These are phyloP conservation scores for Bombus difficillimus DNA, from an alignment of 1,140 invertebrate species.

Conservation along the genomic window DNA sequence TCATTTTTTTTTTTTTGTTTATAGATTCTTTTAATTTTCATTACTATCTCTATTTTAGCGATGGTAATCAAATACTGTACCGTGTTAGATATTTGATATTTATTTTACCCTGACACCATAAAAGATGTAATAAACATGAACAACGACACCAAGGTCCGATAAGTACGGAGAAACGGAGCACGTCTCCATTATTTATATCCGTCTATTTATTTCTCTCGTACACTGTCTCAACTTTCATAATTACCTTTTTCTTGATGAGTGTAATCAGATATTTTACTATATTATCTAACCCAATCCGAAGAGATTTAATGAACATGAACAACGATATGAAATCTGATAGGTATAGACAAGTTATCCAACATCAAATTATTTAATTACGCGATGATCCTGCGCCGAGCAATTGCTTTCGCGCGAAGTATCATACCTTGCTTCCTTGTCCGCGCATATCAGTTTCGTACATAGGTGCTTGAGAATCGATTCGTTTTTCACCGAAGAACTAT, in stretches of 20 bases:
- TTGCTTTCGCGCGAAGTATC: background rate
- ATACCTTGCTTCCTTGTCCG: background rate
- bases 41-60: too few relatives aligned
- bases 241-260: background rate
- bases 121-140: too few relatives aligned
- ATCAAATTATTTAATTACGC: background rate
- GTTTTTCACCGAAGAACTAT: slow-evolving; percentile 52
- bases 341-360: background rate
- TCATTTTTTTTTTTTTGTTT: too few relatives aligned
- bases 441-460: background rate
- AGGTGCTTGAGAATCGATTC: slow-evolving; percentile 49
- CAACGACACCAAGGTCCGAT: too few relatives aligned
- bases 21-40: too few relatives aligned
- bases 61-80: too few relatives aligned
- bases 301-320: background rate
- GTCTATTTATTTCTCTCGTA: background rate
- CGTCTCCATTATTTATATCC: background rate
- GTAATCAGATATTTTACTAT: background rate
- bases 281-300: background rate
- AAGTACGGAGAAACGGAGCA: too few relatives aligned
- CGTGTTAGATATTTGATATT: too few relatives aligned
- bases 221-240: background rate
- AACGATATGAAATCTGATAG: background rate
- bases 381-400: background rate
- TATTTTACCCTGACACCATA: too few relatives aligned